Evolutionary conservation across 1,140 invertebrate genomes (phyloP).

Genomic region (Dufourea novaeangliae): DNA sequence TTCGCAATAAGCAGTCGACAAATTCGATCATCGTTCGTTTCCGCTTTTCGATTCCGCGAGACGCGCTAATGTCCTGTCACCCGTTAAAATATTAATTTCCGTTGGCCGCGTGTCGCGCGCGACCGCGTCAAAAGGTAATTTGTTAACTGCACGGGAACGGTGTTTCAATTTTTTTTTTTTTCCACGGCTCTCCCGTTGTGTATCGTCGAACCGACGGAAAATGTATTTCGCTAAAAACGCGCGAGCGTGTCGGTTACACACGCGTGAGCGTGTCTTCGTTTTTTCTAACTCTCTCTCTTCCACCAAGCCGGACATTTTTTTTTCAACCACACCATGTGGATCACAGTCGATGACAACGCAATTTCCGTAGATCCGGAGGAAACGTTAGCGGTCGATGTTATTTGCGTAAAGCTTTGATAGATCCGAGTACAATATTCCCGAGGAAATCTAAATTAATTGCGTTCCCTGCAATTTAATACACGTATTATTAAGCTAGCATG

Average conservation of each 20-base stretch:
- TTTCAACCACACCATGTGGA: not conserved
- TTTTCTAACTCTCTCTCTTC: not conserved
- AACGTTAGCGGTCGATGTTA: constrained; percentile 19
- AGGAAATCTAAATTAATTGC: constrained; percentile 40
- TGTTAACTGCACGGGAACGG: not conserved
- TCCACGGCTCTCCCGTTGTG: not conserved
- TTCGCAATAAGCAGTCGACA: not conserved
- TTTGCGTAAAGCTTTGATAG: constrained; percentile 23
- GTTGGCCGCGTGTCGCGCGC: not conserved
- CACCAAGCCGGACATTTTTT: not conserved
- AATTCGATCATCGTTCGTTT: not conserved
- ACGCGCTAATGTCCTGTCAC: not conserved
- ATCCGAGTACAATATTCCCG: constrained; percentile 23
- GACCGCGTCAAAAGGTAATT: not conserved
- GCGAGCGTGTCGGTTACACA: not conserved
- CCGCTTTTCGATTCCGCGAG: not conserved
- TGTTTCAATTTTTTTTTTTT: constrained; percentile 15
- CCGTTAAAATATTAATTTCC: constrained; percentile 37
- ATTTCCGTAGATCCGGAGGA: constrained; percentile 24
- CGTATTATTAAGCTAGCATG: not conserved
- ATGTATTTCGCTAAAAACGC: constrained; percentile 1
- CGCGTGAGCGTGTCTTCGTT: not conserved
- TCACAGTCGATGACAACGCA: constrained; percentile 24
- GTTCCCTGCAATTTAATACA: constrained; percentile 20
- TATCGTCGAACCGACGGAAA: not conserved